Evolutionary conservation across 1,140 invertebrate species (phyloP).

Genomic region (Drosophila lini): DNA sequence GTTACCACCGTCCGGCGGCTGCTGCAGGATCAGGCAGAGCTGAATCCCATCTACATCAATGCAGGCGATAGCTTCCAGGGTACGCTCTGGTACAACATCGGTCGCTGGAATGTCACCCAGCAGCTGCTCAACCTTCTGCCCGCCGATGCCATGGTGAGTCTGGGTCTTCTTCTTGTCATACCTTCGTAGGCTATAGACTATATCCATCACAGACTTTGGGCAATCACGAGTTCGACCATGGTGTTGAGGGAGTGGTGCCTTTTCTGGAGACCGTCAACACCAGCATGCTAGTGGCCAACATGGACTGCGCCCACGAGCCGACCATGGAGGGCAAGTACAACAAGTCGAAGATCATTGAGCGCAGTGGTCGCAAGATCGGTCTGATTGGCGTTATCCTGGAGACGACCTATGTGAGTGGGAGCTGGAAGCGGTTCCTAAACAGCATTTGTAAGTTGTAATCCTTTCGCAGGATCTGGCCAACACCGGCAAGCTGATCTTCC

Average conservation of each 20-base stretch:
- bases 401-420: conserved; percentile 87
- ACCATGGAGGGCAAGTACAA: conserved; percentile 87
- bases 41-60: conserved; percentile 90
- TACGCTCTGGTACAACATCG: conserved; percentile 92
- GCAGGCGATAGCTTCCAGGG: conserved; percentile 95
- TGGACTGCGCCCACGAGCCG: conserved; percentile 90
- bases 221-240: conserved; percentile 96
- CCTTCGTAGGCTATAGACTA: too few species aligned
- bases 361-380: conserved; percentile 89
- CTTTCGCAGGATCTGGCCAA: conserved; percentile 85
- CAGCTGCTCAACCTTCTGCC: conserved; percentile 91
- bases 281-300: conserved; percentile 90
- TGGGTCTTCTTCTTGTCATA: neutral
- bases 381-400: conserved; percentile 92
- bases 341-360: conserved; percentile 87
- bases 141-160: conserved; percentile 91
- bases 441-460: neutral
- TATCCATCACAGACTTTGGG: conserved; percentile 88
- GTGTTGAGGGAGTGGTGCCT: conserved; percentile 89
- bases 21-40: conserved; percentile 86
- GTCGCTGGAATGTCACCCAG: conserved; percentile 90
- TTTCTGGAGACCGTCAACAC: conserved; percentile 88
- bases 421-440: too few species aligned
- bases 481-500: conserved; percentile 87
- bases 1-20: conserved; percentile 86